Evolutionary conservation across 2,113 vertebrate species (phyloP).

Genomic region (Atherinomorus stipes): DNA sequence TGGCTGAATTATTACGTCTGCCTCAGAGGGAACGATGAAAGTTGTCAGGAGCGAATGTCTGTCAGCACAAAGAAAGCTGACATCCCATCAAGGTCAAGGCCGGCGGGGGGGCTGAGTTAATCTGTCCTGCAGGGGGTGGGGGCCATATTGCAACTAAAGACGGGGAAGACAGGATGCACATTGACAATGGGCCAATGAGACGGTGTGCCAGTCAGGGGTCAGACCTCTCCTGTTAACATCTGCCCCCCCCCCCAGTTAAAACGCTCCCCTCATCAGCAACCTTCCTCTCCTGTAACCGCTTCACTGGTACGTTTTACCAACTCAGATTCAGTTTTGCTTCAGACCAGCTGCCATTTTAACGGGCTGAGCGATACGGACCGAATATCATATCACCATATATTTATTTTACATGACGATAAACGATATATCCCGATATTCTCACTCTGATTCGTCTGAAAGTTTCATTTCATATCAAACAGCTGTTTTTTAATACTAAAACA

Average conservation of each 20-base stretch:
- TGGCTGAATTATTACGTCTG: constrained; percentile 26
- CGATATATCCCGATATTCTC: no score
- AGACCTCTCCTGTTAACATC: constrained; percentile 71
- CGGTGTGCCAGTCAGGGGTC: constrained; percentile 55
- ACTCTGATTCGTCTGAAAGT: no score
- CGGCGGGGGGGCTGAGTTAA: constrained; percentile 42
- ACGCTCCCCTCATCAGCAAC: constrained; percentile 46
- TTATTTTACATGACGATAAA: no score
- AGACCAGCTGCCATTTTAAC: no score
- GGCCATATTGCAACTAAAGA: constrained; percentile 42
- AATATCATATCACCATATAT: no score
- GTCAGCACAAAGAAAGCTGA: constrained; percentile 66
- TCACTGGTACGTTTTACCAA: no score
- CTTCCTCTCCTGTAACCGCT: neutral
- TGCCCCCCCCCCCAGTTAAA: constrained; percentile 63
- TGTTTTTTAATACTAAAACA: no score
- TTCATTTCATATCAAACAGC: no score
- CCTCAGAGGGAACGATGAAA: constrained; percentile 22
- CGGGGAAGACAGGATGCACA: constrained; percentile 62
- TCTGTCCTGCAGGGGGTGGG: constrained; percentile 39
- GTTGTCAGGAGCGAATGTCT: constrained; percentile 46
- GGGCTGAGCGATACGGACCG: no score
- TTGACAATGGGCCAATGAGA: constrained; percentile 59
- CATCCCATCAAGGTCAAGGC: constrained; percentile 73
- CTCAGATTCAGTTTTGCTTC: no score